These are phyloP conservation scores for Coreius guichenoti DNA, from an alignment of 2,797 vertebrate species.

Conservation along the genomic window DNA sequence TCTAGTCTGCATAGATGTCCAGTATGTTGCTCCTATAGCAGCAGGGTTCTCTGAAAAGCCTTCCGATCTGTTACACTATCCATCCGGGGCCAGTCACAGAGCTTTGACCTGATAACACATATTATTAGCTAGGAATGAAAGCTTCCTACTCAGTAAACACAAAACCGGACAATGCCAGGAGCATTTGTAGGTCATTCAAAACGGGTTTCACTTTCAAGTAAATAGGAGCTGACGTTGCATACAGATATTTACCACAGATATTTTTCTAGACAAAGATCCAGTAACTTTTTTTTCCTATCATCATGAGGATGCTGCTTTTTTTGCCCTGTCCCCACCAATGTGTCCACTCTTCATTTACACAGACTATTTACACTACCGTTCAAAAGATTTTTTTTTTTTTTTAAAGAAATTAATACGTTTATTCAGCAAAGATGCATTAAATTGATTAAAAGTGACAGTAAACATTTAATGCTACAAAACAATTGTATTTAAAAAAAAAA, in stretches of 20 bases:
- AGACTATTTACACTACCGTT: background rate
- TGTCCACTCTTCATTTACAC: background rate
- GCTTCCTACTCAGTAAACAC: constrained; percentile 63
- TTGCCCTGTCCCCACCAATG: background rate
- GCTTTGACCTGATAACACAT: constrained; percentile 71
- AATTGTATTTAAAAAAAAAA: background rate
- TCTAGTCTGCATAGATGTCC: constrained; percentile 32
- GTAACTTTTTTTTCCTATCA: background rate
- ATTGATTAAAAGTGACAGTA: background rate
- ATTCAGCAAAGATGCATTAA: background rate
- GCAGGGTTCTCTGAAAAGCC: constrained; percentile 58
- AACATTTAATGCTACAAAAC: background rate
- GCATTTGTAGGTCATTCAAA: background rate
- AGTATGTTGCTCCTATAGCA: constrained; percentile 35
- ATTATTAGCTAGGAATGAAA: constrained; percentile 64
- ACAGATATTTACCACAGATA: background rate
- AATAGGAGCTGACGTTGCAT: background rate
- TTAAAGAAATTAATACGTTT: background rate
- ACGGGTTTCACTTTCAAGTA: background rate
- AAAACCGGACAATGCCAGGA: constrained; percentile 45
- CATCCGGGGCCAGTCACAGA: constrained; percentile 68
- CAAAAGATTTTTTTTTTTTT: background rate
- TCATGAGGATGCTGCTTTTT: background rate
- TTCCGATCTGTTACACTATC: constrained; percentile 60
- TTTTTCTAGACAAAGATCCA: background rate